A percentile compares a stretch with the other conserved stretches of the same genome.
These are phyloP conservation scores for Crambe crambe DNA, from an alignment of 37 sponge, comb jelly and placozoan genomes.

Conservation along the genomic window DNA sequence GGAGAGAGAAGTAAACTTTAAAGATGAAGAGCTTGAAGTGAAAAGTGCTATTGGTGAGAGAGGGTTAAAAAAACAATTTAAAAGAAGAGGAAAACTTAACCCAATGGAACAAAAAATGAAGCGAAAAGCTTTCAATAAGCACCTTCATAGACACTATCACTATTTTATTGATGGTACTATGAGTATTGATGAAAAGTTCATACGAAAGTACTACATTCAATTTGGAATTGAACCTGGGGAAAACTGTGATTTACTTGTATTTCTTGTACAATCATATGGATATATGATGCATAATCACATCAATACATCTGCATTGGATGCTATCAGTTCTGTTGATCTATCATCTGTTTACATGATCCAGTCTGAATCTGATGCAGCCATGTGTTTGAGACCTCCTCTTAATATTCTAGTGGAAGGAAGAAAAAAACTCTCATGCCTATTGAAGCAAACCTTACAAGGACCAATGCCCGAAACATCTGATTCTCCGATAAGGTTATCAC, in stretches of 20 bases:
- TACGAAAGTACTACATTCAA: background rate
- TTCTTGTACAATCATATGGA: background rate
- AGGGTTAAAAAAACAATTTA: background rate
- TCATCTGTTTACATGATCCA: background rate
- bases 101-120: background rate
- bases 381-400: background rate
- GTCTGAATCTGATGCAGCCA: background rate
- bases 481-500: background rate
- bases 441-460: background rate
- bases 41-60: background rate
- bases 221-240: background rate
- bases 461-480: background rate
- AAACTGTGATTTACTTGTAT: background rate
- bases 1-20: background rate
- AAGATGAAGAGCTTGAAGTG: background rate
- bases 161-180: too few species aligned
- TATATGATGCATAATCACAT: background rate
- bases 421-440: conserved; percentile 20
- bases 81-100: background rate
- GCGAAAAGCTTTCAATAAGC: background rate
- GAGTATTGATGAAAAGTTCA: too few species aligned
- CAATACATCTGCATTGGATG: background rate
- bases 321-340: background rate
- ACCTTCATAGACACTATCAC: background rate
- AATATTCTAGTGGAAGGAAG: conserved; percentile 5